Percentiles rank a stretch among this genome's conserved stretches.
Conservation (phyloP, 2,888 invertebrate species). For the Neuroscelio doddi region DNA sequence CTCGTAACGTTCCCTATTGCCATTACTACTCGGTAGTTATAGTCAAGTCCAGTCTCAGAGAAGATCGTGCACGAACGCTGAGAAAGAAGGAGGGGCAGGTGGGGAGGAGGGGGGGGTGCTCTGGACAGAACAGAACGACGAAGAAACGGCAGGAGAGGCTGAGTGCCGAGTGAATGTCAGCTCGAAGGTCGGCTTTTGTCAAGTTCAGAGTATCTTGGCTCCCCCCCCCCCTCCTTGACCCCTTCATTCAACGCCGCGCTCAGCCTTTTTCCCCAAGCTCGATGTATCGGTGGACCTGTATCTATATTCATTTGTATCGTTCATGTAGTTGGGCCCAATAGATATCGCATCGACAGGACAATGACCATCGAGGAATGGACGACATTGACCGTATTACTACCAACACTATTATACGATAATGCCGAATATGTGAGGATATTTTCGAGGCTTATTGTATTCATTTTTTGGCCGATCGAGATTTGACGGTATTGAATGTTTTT, state of each 20-base stretch:
- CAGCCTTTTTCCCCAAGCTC: slow-evolving; percentile 11
- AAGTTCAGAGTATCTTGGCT: slow-evolving; percentile 61
- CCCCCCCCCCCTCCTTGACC: slow-evolving; percentile 21
- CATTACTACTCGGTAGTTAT: no score
- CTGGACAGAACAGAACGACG: slow-evolving; percentile 45
- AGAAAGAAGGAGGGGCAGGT: slow-evolving; percentile 28
- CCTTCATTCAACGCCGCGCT: slow-evolving; percentile 15
- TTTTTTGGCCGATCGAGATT: no score
- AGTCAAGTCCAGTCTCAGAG: no score
- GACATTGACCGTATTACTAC: slow-evolving; percentile 43
- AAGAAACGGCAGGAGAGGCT: slow-evolving; percentile 24
- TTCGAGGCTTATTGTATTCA: no score
- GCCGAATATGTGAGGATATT: no score
- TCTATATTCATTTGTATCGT: slow-evolving; percentile 58
- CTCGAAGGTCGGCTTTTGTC: slow-evolving; percentile 72
- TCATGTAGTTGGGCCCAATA: slow-evolving; percentile 54
- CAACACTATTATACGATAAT: no score
- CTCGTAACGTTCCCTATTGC: no score
- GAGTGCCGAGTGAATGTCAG: slow-evolving; percentile 71
- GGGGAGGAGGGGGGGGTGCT: slow-evolving; percentile 40
- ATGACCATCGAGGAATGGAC: slow-evolving; percentile 53
- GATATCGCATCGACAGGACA: slow-evolving; percentile 56
- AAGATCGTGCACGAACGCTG: slow-evolving; percentile 36
- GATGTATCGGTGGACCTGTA: slow-evolving; percentile 44
- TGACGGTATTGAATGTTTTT: no score